A percentile compares a stretch with the other conserved stretches of the same genome.
These are phyloP conservation scores for Apamea epomidion DNA, from an alignment of 2,888 invertebrate species.

Conservation along the genomic window DNA sequence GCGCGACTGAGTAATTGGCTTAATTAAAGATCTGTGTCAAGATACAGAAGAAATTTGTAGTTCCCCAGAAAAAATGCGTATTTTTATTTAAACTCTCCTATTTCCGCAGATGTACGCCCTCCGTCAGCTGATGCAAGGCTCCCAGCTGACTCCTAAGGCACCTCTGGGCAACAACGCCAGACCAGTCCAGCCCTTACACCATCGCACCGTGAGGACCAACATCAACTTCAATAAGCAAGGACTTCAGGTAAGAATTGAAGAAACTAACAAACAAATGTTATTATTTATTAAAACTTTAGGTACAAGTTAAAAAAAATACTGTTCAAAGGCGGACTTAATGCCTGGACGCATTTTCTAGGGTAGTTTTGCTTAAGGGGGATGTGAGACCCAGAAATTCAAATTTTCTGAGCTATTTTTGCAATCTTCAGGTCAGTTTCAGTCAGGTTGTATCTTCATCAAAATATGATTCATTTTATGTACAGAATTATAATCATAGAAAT, in stretches of 20 bases:
- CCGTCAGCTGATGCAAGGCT: conserved; percentile 97
- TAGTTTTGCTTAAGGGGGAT: not conserved
- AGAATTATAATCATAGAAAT: no score
- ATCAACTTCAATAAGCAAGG: conserved; percentile 96
- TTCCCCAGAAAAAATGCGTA: not conserved
- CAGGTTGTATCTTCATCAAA: no score
- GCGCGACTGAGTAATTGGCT: not conserved
- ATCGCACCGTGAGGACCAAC: conserved; percentile 98
- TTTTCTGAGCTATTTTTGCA: not conserved
- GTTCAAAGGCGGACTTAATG: no score
- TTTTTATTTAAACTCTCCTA: not conserved
- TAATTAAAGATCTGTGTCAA: no score
- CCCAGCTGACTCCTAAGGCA: conserved; percentile 95
- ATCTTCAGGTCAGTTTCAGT: no score
- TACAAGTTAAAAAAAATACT: no score
- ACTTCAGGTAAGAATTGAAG: conserved; percentile 74
- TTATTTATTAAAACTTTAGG: no score
- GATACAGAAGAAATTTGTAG: not conserved
- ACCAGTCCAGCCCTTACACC: conserved; percentile 97
- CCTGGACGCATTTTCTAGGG: not conserved
- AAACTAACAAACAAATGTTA: not conserved
- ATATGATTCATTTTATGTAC: no score
- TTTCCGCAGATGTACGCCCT: conserved; percentile 95
- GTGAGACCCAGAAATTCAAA: no score
- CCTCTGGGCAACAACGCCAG: conserved; percentile 98